Evolutionary conservation across 2,888 invertebrate genomes (phyloP).

Genomic region (Oxycera nigricornis): DNA sequence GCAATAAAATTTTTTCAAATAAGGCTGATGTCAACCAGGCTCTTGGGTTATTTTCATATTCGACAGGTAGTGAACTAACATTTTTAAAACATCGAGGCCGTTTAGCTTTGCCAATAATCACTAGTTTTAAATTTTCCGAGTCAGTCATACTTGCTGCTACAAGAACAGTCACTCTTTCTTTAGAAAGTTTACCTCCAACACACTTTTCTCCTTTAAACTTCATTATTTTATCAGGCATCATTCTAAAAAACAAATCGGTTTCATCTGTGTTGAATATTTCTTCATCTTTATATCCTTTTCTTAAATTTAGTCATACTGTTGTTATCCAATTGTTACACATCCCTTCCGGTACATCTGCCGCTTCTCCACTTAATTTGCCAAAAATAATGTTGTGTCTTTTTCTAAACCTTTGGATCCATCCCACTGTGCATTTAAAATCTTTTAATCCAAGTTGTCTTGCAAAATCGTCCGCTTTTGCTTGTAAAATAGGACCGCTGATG

Average conservation of each 20-base stretch:
- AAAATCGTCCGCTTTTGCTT: no score
- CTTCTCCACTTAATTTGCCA: neutral
- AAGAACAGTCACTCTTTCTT: neutral
- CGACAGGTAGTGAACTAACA: neutral
- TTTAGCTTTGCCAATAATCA: conserved; percentile 4
- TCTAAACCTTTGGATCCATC: no score
- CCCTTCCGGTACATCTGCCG: neutral
- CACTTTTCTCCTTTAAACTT: conserved; percentile 13
- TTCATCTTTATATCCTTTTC: neutral
- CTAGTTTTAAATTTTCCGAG: neutral
- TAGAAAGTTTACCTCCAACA: neutral
- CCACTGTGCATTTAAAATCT: no score
- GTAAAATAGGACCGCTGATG: no score
- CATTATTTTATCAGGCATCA: neutral
- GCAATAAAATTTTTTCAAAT: conserved; percentile 16
- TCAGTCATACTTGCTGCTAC: neutral
- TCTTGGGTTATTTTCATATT: conserved; percentile 14
- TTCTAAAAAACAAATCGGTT: conserved; percentile 1
- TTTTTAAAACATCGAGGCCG: conserved; percentile 10
- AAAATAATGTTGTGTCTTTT: conserved; percentile 11
- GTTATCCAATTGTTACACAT: conserved; percentile 5
- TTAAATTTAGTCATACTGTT: neutral
- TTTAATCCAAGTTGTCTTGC: no score
- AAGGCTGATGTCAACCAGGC: conserved; percentile 8
- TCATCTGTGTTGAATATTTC: conserved; percentile 25